phyloP scores from a whole-genome alignment of 2,888 invertebrate species.

The Heliconius ismenius region DNA sequence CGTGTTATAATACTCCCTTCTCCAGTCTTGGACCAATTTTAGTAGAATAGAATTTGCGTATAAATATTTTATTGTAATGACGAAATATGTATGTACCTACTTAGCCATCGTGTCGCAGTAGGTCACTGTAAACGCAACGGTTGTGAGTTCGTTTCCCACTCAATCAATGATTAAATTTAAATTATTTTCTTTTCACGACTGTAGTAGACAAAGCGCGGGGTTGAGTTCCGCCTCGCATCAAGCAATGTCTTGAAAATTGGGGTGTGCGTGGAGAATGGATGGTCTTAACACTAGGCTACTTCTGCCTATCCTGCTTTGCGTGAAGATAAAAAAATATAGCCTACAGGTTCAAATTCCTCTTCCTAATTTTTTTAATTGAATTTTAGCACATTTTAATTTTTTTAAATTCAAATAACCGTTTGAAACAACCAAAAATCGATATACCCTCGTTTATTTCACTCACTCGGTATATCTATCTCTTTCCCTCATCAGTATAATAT shows the following conservation, averaged over 20 bases:
- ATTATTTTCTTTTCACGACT: not conserved
- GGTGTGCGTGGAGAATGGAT: too few relatives aligned
- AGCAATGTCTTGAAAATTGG: not conserved
- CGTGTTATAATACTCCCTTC: not conserved
- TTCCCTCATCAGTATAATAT: slow-evolving; percentile 8
- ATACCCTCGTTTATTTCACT: not conserved
- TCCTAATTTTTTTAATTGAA: too few relatives aligned
- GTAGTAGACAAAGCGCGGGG: not conserved
- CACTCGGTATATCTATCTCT: not conserved
- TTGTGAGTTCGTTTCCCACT: not conserved
- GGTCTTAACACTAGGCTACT: too few relatives aligned
- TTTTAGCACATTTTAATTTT: too few relatives aligned
- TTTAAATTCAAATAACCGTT: not conserved
- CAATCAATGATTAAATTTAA: not conserved
- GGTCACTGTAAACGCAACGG: not conserved
- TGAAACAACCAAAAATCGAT: not conserved
- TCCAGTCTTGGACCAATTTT: not conserved
- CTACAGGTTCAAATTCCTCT: too few relatives aligned
- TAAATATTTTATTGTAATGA: too few relatives aligned
- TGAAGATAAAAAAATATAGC: not conserved
- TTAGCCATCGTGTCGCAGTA: too few relatives aligned
- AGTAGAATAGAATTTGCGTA: too few relatives aligned
- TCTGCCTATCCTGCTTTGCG: not conserved
- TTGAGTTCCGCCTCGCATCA: not conserved
- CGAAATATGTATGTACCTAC: too few relatives aligned